Evolutionary conservation across 2,113 vertebrate species (phyloP).

Genomic region (Triplophysa rosa): DNA sequence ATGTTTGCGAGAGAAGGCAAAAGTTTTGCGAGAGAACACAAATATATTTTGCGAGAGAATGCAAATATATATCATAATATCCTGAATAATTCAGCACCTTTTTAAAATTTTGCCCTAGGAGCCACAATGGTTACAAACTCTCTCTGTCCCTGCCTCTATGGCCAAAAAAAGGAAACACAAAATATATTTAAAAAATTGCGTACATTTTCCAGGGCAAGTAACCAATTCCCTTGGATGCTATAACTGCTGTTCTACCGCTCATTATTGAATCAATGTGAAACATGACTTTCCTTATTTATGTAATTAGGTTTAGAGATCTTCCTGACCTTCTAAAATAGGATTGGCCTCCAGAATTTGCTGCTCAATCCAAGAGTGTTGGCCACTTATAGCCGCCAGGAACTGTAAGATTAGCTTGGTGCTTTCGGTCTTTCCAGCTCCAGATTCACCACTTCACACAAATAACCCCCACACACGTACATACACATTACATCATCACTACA

Average conservation of each 20-base stretch:
- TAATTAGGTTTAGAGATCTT: constrained; percentile 2
- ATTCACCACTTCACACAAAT: constrained; percentile 82
- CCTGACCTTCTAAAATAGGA: constrained; percentile 93
- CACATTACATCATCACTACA: background rate
- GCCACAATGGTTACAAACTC: too few relatives aligned
- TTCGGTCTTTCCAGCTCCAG: constrained; percentile 95
- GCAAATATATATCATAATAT: too few relatives aligned
- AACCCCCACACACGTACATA: background rate
- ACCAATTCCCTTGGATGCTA: background rate
- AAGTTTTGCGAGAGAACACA: too few relatives aligned
- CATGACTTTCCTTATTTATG: background rate
- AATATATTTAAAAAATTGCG: too few relatives aligned
- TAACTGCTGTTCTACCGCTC: background rate
- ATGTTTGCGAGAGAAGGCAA: too few relatives aligned
- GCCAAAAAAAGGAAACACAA: too few relatives aligned
- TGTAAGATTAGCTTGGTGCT: constrained; percentile 97
- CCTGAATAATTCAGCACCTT: too few relatives aligned
- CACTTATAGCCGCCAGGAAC: constrained; percentile 95
- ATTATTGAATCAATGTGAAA: background rate
- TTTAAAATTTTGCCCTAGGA: too few relatives aligned
- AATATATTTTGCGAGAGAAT: too few relatives aligned
- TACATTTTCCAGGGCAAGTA: background rate
- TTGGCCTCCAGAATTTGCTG: constrained; percentile 98
- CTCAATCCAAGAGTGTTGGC: constrained; percentile 98
- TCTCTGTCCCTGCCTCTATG: too few relatives aligned